Conservation (phyloP, 2,797 vertebrate genomes). For the Callimico goeldii region DNA sequence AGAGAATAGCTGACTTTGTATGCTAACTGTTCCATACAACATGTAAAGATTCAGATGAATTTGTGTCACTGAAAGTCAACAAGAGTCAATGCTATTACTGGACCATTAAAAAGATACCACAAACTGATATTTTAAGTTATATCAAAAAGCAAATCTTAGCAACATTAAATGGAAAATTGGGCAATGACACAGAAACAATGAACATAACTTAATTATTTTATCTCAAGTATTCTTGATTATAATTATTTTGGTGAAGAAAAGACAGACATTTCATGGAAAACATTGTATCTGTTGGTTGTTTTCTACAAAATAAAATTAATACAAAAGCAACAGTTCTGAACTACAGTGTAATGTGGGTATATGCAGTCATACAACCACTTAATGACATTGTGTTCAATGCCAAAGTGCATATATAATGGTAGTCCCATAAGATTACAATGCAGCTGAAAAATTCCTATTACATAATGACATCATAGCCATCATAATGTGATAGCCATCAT, state of each 20-base stretch:
- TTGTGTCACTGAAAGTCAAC: neutral
- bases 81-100: neutral
- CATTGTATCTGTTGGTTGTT: neutral
- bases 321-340: neutral
- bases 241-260: slow-evolving; percentile 47
- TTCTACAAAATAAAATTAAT: neutral
- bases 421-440: neutral
- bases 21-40: neutral
- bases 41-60: neutral
- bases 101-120: slow-evolving; percentile 1
- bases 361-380: neutral
- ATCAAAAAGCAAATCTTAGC: neutral
- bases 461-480: neutral
- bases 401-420: neutral
- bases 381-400: neutral
- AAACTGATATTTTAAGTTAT: slow-evolving; percentile 24
- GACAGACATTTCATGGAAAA: neutral
- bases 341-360: neutral
- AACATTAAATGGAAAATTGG: neutral
- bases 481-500: neutral
- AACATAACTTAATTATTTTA: slow-evolving; percentile 59
- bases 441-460: neutral
- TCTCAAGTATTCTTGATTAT: slow-evolving; percentile 53
- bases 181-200: slow-evolving; percentile 31
- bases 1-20: neutral